phyloP scores from a whole-genome alignment of 2,113 vertebrate species.

The Pluvianellus socialis region DNA sequence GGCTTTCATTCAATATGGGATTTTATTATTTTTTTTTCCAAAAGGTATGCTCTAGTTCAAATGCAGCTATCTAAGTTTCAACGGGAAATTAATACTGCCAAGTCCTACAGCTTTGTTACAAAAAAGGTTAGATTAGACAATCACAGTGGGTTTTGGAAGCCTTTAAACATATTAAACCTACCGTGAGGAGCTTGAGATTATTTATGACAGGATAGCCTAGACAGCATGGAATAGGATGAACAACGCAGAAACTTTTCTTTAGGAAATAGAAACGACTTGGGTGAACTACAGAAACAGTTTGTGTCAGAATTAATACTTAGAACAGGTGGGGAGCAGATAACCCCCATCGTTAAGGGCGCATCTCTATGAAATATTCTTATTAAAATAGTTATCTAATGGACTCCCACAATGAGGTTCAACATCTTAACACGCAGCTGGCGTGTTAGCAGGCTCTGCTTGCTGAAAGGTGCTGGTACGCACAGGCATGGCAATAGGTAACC shows the following conservation, averaged over 20 bases:
- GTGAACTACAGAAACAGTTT: background rate
- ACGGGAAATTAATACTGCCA: background rate
- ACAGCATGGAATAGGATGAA: background rate
- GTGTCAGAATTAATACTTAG: background rate
- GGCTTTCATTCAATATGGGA: background rate
- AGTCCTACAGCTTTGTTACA: background rate
- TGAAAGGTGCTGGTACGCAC: background rate
- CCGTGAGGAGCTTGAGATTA: background rate
- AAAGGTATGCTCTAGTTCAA: constrained; percentile 17
- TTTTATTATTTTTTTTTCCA: background rate
- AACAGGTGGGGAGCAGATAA: background rate
- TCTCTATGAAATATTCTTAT: background rate
- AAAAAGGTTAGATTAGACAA: constrained; percentile 32
- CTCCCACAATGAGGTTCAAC: background rate
- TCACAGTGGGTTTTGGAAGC: background rate
- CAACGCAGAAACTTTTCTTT: constrained; percentile 37
- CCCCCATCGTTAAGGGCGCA: background rate
- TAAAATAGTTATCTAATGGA: background rate
- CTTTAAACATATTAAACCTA: constrained; percentile 16
- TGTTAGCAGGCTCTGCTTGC: background rate
- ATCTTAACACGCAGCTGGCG: background rate
- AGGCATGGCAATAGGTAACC: background rate
- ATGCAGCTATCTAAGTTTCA: background rate
- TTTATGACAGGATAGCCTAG: constrained; percentile 2
- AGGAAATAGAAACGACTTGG: background rate